Evolutionary conservation across 1,140 invertebrate species (phyloP).

Genomic region (Parasteatoda tepidariorum): DNA sequence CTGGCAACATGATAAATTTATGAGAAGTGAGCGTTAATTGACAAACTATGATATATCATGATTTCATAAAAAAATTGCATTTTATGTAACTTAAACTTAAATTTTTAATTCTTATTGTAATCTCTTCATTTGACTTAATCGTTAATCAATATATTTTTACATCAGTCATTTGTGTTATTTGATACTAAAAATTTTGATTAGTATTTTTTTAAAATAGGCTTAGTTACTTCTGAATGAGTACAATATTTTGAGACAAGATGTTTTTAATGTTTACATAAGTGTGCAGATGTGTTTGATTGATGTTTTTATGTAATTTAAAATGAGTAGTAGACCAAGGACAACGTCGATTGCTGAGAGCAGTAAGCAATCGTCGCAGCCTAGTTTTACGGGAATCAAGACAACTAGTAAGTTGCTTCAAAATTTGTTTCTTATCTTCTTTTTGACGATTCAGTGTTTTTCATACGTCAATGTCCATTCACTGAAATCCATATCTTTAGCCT

Average conservation of each 20-base stretch:
- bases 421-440: not conserved
- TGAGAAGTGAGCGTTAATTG: conserved; percentile 54
- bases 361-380: conserved; percentile 54
- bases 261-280: conserved; percentile 31
- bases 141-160: too few species aligned
- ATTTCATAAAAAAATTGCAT: conserved; percentile 5
- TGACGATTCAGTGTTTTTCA: not conserved
- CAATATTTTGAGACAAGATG: conserved; percentile 27
- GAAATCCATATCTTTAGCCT: too few species aligned
- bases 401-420: conserved; percentile 28
- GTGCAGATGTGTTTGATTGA: conserved; percentile 17
- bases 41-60: conserved; percentile 44
- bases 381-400: conserved; percentile 58
- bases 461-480: too few species aligned
- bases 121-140: too few species aligned
- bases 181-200: too few species aligned
- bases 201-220: conserved; percentile 49
- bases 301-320: conserved; percentile 26
- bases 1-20: not conserved
- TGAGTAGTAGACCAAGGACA: conserved; percentile 57
- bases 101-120: not conserved
- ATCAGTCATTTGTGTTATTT: too few species aligned
- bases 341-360: conserved; percentile 59
- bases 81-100: not conserved
- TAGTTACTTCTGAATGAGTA: conserved; percentile 29